Evolutionary conservation across 2,113 vertebrate genomes (phyloP).

Genomic region (Cyprinus carpio): DNA sequence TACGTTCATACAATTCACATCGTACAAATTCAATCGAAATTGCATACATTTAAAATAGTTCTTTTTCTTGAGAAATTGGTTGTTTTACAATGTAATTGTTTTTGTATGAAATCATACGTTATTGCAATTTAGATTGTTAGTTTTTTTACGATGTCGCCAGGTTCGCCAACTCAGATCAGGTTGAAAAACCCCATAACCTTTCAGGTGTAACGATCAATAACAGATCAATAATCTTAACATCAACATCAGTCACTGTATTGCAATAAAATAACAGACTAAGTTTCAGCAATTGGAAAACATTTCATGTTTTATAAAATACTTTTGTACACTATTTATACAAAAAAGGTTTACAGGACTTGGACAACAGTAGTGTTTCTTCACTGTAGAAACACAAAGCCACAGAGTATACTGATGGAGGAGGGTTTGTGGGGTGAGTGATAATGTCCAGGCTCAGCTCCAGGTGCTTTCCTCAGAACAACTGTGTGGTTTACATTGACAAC

Average conservation of each 20-base stretch:
- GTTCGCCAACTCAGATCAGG: too few relatives aligned
- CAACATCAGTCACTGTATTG: background rate
- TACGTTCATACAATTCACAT: too few relatives aligned
- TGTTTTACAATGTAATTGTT: too few relatives aligned
- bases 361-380: constrained; percentile 50
- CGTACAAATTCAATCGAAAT: too few relatives aligned
- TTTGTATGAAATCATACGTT: too few relatives aligned
- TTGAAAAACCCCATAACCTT: background rate
- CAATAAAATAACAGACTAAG: constrained; percentile 6
- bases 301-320: constrained; percentile 83
- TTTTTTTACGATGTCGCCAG: too few relatives aligned
- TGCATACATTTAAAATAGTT: too few relatives aligned
- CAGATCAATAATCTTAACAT: background rate
- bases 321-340: constrained; percentile 82
- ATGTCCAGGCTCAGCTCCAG: background rate
- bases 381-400: constrained; percentile 27
- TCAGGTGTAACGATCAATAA: background rate
- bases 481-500: background rate
- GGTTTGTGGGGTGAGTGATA: too few relatives aligned
- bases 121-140: too few relatives aligned
- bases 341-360: constrained; percentile 71
- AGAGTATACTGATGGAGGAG: background rate
- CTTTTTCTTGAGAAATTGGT: too few relatives aligned
- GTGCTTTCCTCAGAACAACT: constrained; percentile 9
- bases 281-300: constrained; percentile 72